Conservation (phyloP, 1,140 invertebrate species). For the Diorhabda elongata region DNA sequence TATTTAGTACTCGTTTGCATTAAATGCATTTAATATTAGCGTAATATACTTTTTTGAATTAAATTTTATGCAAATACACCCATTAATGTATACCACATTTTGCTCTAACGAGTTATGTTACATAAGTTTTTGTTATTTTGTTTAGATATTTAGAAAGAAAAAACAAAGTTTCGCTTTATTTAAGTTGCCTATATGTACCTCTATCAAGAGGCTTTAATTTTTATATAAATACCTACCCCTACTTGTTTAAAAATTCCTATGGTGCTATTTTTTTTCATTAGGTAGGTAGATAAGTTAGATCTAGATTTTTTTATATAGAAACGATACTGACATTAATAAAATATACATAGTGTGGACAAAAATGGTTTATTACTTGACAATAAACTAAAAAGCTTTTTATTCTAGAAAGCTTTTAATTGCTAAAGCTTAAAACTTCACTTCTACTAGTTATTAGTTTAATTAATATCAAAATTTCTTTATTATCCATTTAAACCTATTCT, state of each 20-base stretch:
- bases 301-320: neutral
- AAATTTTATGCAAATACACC: neutral
- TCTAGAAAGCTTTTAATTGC: too few species aligned
- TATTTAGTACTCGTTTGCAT: too few species aligned
- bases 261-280: neutral
- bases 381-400: too few species aligned
- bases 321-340: neutral
- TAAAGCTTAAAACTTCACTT: too few species aligned
- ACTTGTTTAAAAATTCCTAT: neutral
- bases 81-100: neutral
- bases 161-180: neutral
- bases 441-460: too few species aligned
- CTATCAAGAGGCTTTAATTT: neutral
- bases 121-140: neutral
- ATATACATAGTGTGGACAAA: neutral
- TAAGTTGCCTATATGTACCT: neutral
- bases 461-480: too few species aligned
- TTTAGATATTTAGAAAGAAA: neutral
- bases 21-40: too few species aligned
- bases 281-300: neutral
- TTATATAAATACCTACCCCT: constrained; percentile 1
- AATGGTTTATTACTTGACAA: neutral
- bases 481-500: too few species aligned
- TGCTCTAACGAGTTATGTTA: neutral
- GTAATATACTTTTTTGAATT: too few species aligned